Conservation (phyloP, 2,888 invertebrate genomes). For the Chorisops tibialis region DNA sequence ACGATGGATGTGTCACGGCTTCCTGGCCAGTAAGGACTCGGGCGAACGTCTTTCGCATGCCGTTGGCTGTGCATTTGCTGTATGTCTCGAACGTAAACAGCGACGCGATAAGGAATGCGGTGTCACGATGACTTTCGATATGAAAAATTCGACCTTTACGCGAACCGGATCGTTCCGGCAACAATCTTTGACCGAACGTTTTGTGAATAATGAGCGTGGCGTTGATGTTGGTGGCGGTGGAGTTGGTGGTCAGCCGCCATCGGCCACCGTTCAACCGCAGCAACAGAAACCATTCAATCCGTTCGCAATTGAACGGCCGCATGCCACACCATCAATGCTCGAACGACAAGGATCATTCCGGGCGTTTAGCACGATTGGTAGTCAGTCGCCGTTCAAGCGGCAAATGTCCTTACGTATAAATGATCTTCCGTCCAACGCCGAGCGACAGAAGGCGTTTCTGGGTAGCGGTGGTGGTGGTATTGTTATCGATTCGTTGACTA, state of each 20-base stretch:
- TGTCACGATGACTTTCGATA: constrained; percentile 89
- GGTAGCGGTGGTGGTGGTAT: too few relatives aligned
- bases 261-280: constrained; percentile 50
- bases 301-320: constrained; percentile 91
- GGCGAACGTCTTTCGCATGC: constrained; percentile 98
- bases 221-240: constrained; percentile 44
- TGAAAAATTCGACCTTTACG: constrained; percentile 87
- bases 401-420: constrained; percentile 92
- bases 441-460: constrained; percentile 62
- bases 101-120: constrained; percentile 94
- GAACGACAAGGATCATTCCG: constrained; percentile 94
- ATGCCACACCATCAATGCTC: constrained; percentile 90
- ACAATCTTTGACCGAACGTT: constrained; percentile 74
- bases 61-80: constrained; percentile 98
- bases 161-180: constrained; percentile 89
- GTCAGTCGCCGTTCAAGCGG: constrained; percentile 89
- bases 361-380: constrained; percentile 74
- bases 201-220: constrained; percentile 58
- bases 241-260: constrained; percentile 36
- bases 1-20: constrained; percentile 99
- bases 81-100: constrained; percentile 96
- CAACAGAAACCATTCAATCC: constrained; percentile 75
- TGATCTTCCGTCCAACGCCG: constrained; percentile 92
- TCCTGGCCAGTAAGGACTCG: constrained; percentile 90
- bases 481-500: constrained; percentile 40